Evolutionary conservation across 2,113 vertebrate genomes (phyloP).

Genomic region (Notarius lentiginosus): DNA sequence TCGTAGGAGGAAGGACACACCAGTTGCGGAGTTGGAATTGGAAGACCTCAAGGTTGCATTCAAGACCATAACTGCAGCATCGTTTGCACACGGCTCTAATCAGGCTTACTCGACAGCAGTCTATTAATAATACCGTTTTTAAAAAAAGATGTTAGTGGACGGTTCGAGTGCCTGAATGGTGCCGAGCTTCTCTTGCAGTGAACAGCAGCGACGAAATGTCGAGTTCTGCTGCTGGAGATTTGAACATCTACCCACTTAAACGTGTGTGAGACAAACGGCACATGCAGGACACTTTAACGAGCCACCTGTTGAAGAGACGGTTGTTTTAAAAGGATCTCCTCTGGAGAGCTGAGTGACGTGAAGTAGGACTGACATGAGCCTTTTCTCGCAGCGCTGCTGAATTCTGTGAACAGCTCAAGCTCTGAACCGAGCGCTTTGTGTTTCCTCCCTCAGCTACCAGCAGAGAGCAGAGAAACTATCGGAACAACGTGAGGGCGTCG

Average conservation of each 20-base stretch:
- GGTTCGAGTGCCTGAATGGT: background rate
- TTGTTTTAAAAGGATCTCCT: background rate
- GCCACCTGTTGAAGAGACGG: background rate
- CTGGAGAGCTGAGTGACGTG: too few species aligned
- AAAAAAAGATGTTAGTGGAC: background rate
- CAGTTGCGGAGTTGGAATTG: background rate
- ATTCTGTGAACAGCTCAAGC: background rate
- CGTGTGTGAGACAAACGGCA: background rate
- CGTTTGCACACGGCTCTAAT: background rate
- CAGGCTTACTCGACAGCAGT: background rate
- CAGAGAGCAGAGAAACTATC: conserved; percentile 45
- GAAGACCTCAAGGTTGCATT: background rate
- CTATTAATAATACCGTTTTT: background rate
- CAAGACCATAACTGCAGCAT: background rate
- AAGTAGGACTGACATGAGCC: background rate
- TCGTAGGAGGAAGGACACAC: background rate
- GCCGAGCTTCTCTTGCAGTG: background rate
- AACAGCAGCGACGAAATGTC: background rate
- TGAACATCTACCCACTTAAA: background rate
- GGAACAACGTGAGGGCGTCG: conserved; percentile 45
- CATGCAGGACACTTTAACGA: background rate
- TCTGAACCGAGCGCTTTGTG: background rate
- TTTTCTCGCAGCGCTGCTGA: background rate
- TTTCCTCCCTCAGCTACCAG: conserved; percentile 55
- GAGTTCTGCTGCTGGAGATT: background rate